Evolutionary conservation across 30 jellyfish, hydroid and myxozoan species (phyloP), one percentile per base, ranked within the genome.

Genomic region (Hydractinia echinata): DNA sequence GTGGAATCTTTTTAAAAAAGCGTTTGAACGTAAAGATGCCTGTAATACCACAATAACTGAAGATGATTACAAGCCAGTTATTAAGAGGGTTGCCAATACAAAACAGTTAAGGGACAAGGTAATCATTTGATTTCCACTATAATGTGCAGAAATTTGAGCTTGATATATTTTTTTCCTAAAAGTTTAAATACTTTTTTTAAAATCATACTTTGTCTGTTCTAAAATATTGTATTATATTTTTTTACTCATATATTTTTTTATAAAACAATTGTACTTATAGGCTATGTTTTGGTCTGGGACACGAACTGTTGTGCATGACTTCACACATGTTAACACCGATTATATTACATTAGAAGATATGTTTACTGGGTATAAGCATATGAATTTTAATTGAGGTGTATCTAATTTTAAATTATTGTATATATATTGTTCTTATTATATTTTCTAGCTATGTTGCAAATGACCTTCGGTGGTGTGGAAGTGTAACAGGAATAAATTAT

Each of bases 381-480:
- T 58, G 3, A 11, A 58, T 13, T 58, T 58, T 13, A 0, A 0
- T 58, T 13, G 19, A 58, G 19, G 19, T 16, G 1, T 58, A 16
- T 16, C 2, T 11, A 16, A 58, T 58, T 58, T 58, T 0, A 58
- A 58, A 58, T 13, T 11, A 11, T 58, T 58, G 68, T 56, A 56
- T n/a, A 56, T 56, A 11, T 58, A 16, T 11, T 11, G 15, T 58
- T 58, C 69, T 11, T 16, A 58, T 58, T 16, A 58, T 58, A 64
- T 51, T 51, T 64, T 64, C 8, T 77, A 77, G 85, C 19, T 77
- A 77, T 61, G 21, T 77, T 51, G 85, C 85, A 8, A 77, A 77
- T 54, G 85, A 77, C 39, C 60, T 77, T 16, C 4, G 5, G 13
- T 77, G 85, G 85, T 77, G 85, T 66, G 85, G 85, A 21, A 53